Base-by-base conservation (phyloP, 2,113 vertebrate genomes). In the Larimichthys polyactis region DNA sequence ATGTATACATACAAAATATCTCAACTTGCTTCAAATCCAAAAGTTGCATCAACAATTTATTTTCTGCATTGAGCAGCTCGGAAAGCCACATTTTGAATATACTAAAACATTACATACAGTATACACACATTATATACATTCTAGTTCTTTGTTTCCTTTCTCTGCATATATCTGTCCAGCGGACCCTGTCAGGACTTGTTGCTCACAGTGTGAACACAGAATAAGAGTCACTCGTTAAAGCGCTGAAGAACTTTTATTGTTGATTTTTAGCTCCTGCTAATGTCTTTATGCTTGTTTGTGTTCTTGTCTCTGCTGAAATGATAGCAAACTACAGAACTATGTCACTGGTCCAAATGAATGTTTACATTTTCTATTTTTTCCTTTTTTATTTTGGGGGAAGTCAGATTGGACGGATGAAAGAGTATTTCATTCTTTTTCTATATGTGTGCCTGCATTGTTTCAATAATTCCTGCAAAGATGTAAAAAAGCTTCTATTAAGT, bases 261-360 rank as follows among this genome's bases (percentile, higher is more conserved):
- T 65, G 29, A 43, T 60, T 79, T 81, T 29, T 24, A 75, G 60
- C 77, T 63, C 15, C 40, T 11, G 27, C 54, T 88, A 19, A 66
- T 8, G 22, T 84, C 51, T 71, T 32, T 88, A 1, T 58, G 71
- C 63, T 66, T 12, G 17, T 77, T 43, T 77, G 65, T 72, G 60
- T 73, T 69, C 84, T 62, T 66, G 51, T 49, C 52, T 81, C 12
- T 5, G 63, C 76, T 83, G 85, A 85, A 79, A 70, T 79, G 83
- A 76, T 84, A 63, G 78, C 65, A 74, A 73, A 74, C 68, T 20
- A 4, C 22, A 78, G 49, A 78, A 71, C 78, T 75, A 32, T 22
- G 43, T 82, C 75, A 84, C n/a, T 49, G 40, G 72, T 89, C 82
- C 72, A 73, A 70, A 57, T 83, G 62, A 90, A 89, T 90, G 84